phyloP scores from a whole-genome alignment of 1,140 invertebrate species.

The Heliothis subflexa region DNA sequence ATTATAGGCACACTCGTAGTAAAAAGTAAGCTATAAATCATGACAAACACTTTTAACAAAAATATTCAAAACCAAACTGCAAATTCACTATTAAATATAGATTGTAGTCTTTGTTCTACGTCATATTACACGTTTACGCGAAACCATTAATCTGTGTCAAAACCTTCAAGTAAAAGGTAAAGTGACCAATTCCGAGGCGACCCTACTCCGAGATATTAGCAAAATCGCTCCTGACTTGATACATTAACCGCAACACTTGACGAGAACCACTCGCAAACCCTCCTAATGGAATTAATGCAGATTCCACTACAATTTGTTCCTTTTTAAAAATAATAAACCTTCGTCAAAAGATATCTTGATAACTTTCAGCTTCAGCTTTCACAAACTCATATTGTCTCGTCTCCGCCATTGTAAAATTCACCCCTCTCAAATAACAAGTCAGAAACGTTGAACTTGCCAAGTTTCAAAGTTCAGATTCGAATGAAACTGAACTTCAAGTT shows the following conservation, averaged over 20 bases:
- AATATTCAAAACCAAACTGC: neutral
- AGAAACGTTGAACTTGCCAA: slow-evolving; percentile 38
- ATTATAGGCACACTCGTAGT: no score
- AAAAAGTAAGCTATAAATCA: no score
- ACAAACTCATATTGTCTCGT: slow-evolving; percentile 17
- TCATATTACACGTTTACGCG: neutral
- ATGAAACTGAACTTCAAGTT: slow-evolving; percentile 37
- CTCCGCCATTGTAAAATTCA: slow-evolving; percentile 15
- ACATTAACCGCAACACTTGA: slow-evolving; percentile 59
- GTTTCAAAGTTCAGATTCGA: slow-evolving; percentile 46
- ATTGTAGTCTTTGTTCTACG: slow-evolving; percentile 26
- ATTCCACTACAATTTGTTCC: slow-evolving; percentile 21
- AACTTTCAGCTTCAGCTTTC: slow-evolving; percentile 8
- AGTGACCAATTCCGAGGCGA: slow-evolving; percentile 58
- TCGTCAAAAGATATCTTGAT: slow-evolving; percentile 33
- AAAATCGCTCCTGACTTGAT: slow-evolving; percentile 66
- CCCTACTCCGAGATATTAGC: slow-evolving; percentile 66
- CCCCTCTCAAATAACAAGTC: slow-evolving; percentile 24
- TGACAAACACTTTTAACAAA: neutral
- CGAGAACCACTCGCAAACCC: slow-evolving; percentile 33
- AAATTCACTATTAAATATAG: slow-evolving; percentile 1
- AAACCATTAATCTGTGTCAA: slow-evolving; percentile 69
- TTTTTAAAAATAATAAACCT: slow-evolving; percentile 18
- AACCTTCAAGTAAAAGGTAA: slow-evolving; percentile 61
- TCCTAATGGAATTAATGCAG: slow-evolving; percentile 34